Evolutionary conservation across 1,140 invertebrate genomes (phyloP), one percentile per base, ranked within the genome.

Genomic region (Mactra quadrangularis): DNA sequence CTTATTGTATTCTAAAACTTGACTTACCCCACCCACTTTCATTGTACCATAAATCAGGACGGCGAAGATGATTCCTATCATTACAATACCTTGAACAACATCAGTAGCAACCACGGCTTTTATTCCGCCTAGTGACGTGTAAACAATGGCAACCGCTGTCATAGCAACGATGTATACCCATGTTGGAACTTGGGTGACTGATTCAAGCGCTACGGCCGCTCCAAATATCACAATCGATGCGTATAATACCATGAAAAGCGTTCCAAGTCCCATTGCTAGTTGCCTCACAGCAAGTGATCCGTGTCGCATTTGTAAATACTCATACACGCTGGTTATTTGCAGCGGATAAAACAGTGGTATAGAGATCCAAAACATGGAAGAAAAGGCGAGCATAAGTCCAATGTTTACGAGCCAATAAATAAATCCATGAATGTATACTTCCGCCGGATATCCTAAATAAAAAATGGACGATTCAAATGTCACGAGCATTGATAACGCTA

Each of bases 391-490:
- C 3, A 29, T 17, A 33, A 62, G 25, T 52, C 74, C 74, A 41
- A 77, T 77, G 38, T 45, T 60, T n/a, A 15, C n/a, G 7, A 77
- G 45, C 33, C 55, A 77, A 27, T 7, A 77, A 41, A 31, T 45
- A 9, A 52, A 50, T 0, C 74, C 74, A 35, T 77, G 41, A 3
- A 64, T 29, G 45, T 77, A 77, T 1, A 64, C 59, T 64, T 77
- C 74, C 2, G 53, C 57, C 15, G 74, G 74, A 52, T 64, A 77
- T 1, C 74, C 74, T 1, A 77, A 41, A 33, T 29, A 77, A 41
- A 77, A 77, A 19, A 77, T 50, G 9, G 74, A 77, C 7, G 74
- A 77, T 50, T 77, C 31, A 50, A 59, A 62, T 77, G 74, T 77
- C 0, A 77, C 74, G 11, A 77, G 22, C 59, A 77, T 35, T 19